Evolutionary conservation across 1,140 invertebrate species (phyloP).

Genomic region (Protaetia brevitarsis): DNA sequence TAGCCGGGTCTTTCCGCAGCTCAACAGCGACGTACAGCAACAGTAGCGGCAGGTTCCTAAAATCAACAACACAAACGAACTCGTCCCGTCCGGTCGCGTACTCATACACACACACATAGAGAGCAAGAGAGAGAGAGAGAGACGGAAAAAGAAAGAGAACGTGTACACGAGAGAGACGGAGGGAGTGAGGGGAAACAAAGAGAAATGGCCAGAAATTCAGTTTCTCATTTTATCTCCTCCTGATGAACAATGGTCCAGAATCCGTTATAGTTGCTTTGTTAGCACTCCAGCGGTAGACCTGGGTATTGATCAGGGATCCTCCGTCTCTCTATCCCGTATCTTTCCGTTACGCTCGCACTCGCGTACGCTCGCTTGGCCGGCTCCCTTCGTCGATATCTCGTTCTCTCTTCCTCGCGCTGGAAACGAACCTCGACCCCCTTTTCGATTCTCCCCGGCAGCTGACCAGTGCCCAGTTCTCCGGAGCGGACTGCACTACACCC

Average conservation of each 20-base stretch:
- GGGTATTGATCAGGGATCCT: conserved; percentile 49
- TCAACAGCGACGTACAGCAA: not conserved
- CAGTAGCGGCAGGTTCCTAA: not conserved
- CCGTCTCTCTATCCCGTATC: conserved; percentile 31
- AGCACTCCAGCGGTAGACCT: conserved; percentile 50
- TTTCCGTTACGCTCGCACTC: conserved; percentile 23
- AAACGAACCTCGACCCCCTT: not conserved
- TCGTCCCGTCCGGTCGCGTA: not conserved
- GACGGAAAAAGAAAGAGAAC: not conserved
- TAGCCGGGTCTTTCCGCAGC: not conserved
- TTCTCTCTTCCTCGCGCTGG: conserved; percentile 26
- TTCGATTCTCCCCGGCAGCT: conserved; percentile 5
- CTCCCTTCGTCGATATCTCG: conserved; percentile 25
- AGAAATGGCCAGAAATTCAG: conserved; percentile 41
- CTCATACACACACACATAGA: not conserved
- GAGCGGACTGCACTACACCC: too few species aligned
- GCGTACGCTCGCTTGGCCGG: conserved; percentile 31
- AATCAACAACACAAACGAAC: conserved; percentile 14
- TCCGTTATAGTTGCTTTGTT: conserved; percentile 52
- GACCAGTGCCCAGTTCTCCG: conserved; percentile 40
- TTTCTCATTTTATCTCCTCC: conserved; percentile 49
- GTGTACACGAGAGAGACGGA: too few species aligned
- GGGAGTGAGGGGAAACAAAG: conserved; percentile 17
- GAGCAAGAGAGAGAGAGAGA: not conserved
- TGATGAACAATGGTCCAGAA: conserved; percentile 51